Evolutionary conservation across 2,797 vertebrate genomes (phyloP).

Genomic region (Eulemur rubriventer): DNA sequence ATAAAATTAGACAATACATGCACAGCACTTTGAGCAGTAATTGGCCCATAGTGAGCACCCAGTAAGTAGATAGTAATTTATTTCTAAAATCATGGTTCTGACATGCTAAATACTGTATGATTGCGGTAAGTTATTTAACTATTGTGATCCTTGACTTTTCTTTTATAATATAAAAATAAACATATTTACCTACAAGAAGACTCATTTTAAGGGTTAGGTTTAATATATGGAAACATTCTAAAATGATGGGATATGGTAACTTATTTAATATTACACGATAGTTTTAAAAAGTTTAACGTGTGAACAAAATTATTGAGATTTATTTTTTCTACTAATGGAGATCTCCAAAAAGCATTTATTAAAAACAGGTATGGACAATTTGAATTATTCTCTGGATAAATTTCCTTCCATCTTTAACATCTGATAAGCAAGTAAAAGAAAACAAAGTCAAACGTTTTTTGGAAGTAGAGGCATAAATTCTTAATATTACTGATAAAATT

Average conservation of each 20-base stretch:
- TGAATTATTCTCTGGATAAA: not conserved
- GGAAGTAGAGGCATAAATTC: not conserved
- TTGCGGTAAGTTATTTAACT: not conserved
- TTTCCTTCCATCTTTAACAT: not conserved
- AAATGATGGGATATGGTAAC: not conserved
- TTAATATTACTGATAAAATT: not conserved
- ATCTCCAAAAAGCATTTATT: not conserved
- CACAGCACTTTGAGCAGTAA: not conserved
- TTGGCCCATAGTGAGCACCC: not conserved
- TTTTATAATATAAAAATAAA: slow-evolving; percentile 5
- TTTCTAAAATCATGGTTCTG: not conserved
- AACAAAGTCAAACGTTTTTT: not conserved
- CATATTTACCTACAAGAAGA: not conserved
- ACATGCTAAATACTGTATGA: not conserved
- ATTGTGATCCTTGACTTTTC: not conserved
- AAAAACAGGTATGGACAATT: not conserved
- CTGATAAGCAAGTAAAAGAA: not conserved
- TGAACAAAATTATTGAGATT: not conserved
- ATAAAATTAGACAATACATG: not conserved
- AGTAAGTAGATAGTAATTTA: not conserved
- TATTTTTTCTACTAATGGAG: not conserved
- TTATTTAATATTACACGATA: not conserved
- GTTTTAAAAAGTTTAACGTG: not conserved
- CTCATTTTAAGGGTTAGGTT: not conserved
- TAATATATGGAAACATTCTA: not conserved